Evolutionary conservation across 2,797 vertebrate genomes (phyloP).

Genomic region (Gymnocypris eckloni): DNA sequence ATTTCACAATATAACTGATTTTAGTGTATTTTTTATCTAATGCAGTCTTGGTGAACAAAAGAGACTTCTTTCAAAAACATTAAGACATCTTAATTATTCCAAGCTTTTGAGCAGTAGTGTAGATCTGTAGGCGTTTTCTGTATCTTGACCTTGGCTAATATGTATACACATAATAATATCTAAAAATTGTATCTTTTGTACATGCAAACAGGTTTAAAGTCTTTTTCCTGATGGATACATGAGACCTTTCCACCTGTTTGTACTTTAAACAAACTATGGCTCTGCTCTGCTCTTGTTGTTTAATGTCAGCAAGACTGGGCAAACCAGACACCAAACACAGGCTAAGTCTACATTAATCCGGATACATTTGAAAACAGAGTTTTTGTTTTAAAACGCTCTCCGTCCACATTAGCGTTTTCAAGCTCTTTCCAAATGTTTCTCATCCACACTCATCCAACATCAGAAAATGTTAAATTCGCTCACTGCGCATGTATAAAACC

Average conservation of each 20-base stretch:
- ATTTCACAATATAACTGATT: background rate
- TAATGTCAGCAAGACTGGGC: constrained; percentile 22
- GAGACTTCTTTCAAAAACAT: background rate
- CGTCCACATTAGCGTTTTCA: too few species aligned
- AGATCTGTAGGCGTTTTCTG: background rate
- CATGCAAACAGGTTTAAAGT: constrained; percentile 27
- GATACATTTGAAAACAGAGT: too few species aligned
- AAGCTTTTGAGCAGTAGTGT: background rate
- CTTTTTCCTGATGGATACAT: constrained; percentile 17
- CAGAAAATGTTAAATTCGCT: too few species aligned
- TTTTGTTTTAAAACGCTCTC: too few species aligned
- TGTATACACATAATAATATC: constrained; percentile 18
- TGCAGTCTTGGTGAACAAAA: background rate
- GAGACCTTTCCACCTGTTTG: constrained; percentile 34
- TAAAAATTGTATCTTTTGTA: constrained; percentile 19
- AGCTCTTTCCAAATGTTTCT: too few species aligned
- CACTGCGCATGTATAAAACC: too few species aligned
- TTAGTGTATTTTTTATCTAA: background rate
- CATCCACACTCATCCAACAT: too few species aligned
- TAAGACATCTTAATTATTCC: background rate
- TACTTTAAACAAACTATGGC: constrained; percentile 31
- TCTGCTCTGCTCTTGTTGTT: constrained; percentile 27
- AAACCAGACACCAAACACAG: background rate
- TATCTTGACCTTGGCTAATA: background rate
- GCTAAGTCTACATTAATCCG: too few species aligned